These are phyloP conservation scores for Gymnosoma rotundatum DNA, from an alignment of 2,888 invertebrate genomes.

Conservation along the genomic window DNA sequence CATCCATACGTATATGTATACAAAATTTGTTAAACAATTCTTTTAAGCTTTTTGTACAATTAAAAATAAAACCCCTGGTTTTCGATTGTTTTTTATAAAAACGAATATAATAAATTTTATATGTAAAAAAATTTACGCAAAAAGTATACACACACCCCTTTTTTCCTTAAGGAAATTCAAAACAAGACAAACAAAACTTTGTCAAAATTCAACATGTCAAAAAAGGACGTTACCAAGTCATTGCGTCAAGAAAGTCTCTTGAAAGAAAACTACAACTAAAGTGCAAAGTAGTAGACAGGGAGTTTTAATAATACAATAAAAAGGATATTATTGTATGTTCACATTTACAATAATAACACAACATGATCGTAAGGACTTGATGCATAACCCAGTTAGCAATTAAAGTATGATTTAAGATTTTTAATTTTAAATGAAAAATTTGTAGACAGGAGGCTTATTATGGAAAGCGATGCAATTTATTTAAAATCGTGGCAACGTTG, in stretches of 20 bases:
- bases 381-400: neutral
- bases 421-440: no score
- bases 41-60: conserved; percentile 53
- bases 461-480: no score
- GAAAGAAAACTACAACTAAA: conserved; percentile 39
- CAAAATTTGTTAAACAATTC: conserved; percentile 21
- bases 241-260: conserved; percentile 69
- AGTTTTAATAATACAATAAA: conserved; percentile 38
- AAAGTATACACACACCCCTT: conserved; percentile 57
- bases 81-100: conserved; percentile 26
- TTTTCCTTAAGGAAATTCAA: conserved; percentile 49
- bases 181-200: conserved; percentile 57
- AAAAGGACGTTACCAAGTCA: conserved; percentile 73
- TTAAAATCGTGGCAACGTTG: no score
- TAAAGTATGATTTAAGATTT: neutral
- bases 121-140: conserved; percentile 47
- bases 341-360: neutral
- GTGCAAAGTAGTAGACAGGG: conserved; percentile 36
- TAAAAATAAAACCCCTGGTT: conserved; percentile 58
- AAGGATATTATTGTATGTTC: conserved; percentile 32
- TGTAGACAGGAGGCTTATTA: no score
- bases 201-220: conserved; percentile 64
- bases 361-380: neutral
- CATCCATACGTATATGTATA: no score
- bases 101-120: conserved; percentile 52